phyloP scores from a whole-genome alignment of 2,888 invertebrate genomes.

The Pinctada fucata region DNA sequence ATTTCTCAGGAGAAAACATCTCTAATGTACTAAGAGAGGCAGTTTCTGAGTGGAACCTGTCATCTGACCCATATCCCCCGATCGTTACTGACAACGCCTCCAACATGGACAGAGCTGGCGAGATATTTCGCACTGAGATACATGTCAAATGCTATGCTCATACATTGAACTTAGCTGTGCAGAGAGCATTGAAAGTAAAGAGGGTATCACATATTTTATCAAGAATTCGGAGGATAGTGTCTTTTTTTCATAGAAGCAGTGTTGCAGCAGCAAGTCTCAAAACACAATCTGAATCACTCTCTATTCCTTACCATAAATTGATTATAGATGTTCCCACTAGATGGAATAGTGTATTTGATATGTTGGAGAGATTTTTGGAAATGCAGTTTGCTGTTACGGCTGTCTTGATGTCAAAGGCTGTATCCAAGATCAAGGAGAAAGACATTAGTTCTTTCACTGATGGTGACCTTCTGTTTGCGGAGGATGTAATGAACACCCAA shows the following conservation, averaged over 20 bases:
- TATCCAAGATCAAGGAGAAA: not conserved
- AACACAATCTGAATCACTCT: not conserved
- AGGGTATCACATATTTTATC: too few species aligned
- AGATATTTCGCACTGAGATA: too few species aligned
- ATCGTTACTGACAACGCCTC: too few species aligned
- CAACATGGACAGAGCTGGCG: too few species aligned
- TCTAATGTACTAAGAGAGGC: too few species aligned
- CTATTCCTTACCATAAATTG: not conserved
- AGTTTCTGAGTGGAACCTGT: too few species aligned
- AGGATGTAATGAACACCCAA: not conserved
- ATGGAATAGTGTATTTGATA: slow-evolving; percentile 1
- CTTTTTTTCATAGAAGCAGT: too few species aligned
- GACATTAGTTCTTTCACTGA: not conserved
- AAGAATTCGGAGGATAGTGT: too few species aligned
- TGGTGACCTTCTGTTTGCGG: not conserved
- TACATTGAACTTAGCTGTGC: not conserved
- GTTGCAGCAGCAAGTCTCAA: not conserved
- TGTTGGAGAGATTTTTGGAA: not conserved
- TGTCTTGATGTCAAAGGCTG: not conserved
- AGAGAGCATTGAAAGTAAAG: not conserved
- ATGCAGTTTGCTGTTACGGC: not conserved
- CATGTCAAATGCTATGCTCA: too few species aligned
- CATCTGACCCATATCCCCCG: too few species aligned
- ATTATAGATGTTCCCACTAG: not conserved
- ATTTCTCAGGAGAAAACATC: too few species aligned